Base-by-base conservation (phyloP, 2,113 vertebrate species). In the Clarias macrocephalus region DNA sequence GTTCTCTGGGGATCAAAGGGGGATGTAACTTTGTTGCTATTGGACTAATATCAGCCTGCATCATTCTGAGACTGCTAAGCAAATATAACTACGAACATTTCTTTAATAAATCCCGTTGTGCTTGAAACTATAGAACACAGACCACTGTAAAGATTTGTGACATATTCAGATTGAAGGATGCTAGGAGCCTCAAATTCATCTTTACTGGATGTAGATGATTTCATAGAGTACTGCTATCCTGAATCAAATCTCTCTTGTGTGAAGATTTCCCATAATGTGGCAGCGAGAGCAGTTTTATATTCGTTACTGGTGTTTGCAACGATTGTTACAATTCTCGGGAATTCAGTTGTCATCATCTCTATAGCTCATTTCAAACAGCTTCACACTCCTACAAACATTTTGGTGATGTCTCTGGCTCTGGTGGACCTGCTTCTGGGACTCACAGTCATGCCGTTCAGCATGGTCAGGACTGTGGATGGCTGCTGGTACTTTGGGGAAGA, bases 401-500 rank as follows among this genome's bases (percentile, higher is more conserved):
- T 94, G 63, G 87, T 93, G 76, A 87, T 93, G 77, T 94, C 93
- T 85, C 85, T 94, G 85, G 93, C 92, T n/a, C 42, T 93, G 16
- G 88, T 85, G 0, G 93, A 94, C 21, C 85, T 93, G n/a, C 88
- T 93, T 28, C 57, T 93, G 13, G 92, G 92, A 15, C 5, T 89
- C 21, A 33, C 82, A 37, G 89, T 93, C 23, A 92, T 94, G 93
- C 93, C 93, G 0, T 92, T 93, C 63, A 93, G 92, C 52, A 83
- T 90, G 33, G 66, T 90, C 23, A 85, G 88, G 2, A 88, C 90
- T n/a, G 72, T 92, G 9, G 63, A 90, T 62, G 89, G 91, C 18
- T 94, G 93, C 89, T 94, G 93, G 93, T 93, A 91, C 82, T 93
- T 88, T 70, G 91, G 93, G 1, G 85, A 93, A 10, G 33, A 33